These are phyloP conservation scores for Acrossocheilus fasciatus DNA, from an alignment of 2,797 vertebrate genomes.

Conservation along the genomic window DNA sequence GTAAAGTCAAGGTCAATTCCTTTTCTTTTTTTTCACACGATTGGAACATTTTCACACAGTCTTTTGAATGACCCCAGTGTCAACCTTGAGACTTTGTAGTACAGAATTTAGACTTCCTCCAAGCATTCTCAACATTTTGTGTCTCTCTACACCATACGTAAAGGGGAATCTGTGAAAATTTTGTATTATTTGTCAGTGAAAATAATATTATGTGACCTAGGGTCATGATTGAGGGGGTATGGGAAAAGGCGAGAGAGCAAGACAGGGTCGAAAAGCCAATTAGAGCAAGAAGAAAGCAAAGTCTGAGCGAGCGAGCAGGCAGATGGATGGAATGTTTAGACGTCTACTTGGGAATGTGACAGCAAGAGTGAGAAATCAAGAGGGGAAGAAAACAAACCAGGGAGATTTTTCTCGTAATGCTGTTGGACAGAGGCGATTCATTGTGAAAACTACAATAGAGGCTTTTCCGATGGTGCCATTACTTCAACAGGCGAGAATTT, in stretches of 20 bases:
- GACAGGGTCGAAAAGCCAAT: slow-evolving; percentile 68
- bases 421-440: slow-evolving; percentile 83
- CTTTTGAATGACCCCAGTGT: slow-evolving; percentile 45
- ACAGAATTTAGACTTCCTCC: slow-evolving; percentile 22
- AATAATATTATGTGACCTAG: slow-evolving; percentile 30
- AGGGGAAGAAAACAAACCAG: slow-evolving; percentile 83
- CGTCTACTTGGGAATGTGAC: slow-evolving; percentile 81
- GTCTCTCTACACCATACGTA: slow-evolving; percentile 6
- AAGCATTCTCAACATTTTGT: not conserved
- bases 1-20: slow-evolving; percentile 82
- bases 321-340: slow-evolving; percentile 83
- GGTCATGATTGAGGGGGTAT: slow-evolving; percentile 39
- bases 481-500: slow-evolving; percentile 97
- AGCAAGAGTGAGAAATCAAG: slow-evolving; percentile 81
- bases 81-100: slow-evolving; percentile 37
- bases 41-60: slow-evolving; percentile 61
- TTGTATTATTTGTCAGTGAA: slow-evolving; percentile 43
- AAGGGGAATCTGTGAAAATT: slow-evolving; percentile 21
- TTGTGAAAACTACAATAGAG: slow-evolving; percentile 87
- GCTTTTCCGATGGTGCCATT: slow-evolving; percentile 88
- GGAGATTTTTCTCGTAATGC: slow-evolving; percentile 80
- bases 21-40: slow-evolving; percentile 67
- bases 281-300: slow-evolving; percentile 65
- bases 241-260: slow-evolving; percentile 59
- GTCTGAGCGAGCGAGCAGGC: slow-evolving; percentile 76